Evolutionary conservation across 92 coral and sea anemone genomes (phyloP), one percentile per base, ranked within the genome.

Genomic region (Ricordea florida): DNA sequence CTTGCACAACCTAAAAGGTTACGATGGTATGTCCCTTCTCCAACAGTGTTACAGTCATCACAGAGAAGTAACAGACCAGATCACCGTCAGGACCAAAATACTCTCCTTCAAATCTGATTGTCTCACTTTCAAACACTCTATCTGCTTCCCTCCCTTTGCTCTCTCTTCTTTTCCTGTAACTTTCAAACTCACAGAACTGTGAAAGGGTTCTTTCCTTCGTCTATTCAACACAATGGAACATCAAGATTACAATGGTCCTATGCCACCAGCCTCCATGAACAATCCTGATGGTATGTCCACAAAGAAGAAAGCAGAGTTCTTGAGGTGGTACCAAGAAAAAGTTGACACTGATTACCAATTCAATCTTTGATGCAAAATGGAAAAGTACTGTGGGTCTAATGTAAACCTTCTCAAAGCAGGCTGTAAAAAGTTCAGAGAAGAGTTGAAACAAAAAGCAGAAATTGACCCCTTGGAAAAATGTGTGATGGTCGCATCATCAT

Each of bases 1-100:
- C 62, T 55, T 55, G 3, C 81, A 74, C 36, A 74, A 74, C 23
- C 23, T 69, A 18, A 51, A 52, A 17, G 77, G 50, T 3, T 53
- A 35, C 65, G 65, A 69, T 18, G 57, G 62, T 3, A 31, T 31
- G 35, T 57, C 57, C n/a, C 32, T 51, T 25, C n/a, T 55, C 1
- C 37, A 27, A 8, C 20, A 55, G 3, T 3, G 15, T 20, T 30
- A 55, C 40, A 24, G 17, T 2, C 3, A 10, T 4, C 18, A 14
- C 3, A 3, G 1, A 1, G 21, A 28, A 2, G 38, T 55, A 0
- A 10, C 13, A 8, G 34, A 30, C 32, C 37, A 28, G 20, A 13
- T 28, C n/a, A n/a, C 3, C 0, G 38, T 56, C 21, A 41, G 58
- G 3, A 2, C 22, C 20, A 56, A 56, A 4, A 3, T 56, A 0